Evolutionary conservation across 2,888 invertebrate species (phyloP), one percentile per base, ranked within the genome.

Genomic region (Julus scandinavius): DNA sequence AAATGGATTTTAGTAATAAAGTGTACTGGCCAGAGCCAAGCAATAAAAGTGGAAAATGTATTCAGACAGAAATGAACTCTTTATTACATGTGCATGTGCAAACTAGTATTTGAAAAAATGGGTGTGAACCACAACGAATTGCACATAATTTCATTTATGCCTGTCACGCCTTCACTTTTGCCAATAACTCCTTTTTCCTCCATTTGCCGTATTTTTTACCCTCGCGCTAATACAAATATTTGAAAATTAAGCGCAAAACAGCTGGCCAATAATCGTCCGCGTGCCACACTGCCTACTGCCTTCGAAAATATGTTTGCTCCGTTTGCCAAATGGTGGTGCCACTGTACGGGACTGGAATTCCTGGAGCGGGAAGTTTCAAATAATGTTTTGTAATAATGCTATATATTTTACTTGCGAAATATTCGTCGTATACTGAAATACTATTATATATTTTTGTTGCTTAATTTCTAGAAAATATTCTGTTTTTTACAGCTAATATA

Each of bases 1-100:
- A 63, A 63, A 63, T 63, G 20, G 63, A 63, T 58, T 63, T 63
- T 63, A 63, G 63, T 63, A 63, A 63, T 63, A 63, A 63, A 63
- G 5, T 58, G 11, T 63, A 63, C 63, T 20, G 20, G 20, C n/a
- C 9, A 20, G n/a, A 63, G 20, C 15, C 63, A 20, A 63, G 63
- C 63, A 63, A 63, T 20, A 63, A 20, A n/a, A 11, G 20, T 63
- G 63, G 63, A 63, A 4, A 20, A 20, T 1, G 63, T 63, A 63
- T 63, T 20, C 63, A n/a, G 63, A 63, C 63, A 63, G 63, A 63
- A 58, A 58, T 58, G 58, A 58, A 58, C 58, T 58, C 58, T 58
- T 63, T 63, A 63, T 63, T 63, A 63, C 63, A n/a, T 63, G 11
- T 20, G 63, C 63, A 20, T 58, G 20, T 20, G 20, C 11, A 63